Evolutionary conservation across 1,140 invertebrate genomes (phyloP), one percentile per base, ranked within the genome.

Genomic region (Neodiprion lecontei): DNA sequence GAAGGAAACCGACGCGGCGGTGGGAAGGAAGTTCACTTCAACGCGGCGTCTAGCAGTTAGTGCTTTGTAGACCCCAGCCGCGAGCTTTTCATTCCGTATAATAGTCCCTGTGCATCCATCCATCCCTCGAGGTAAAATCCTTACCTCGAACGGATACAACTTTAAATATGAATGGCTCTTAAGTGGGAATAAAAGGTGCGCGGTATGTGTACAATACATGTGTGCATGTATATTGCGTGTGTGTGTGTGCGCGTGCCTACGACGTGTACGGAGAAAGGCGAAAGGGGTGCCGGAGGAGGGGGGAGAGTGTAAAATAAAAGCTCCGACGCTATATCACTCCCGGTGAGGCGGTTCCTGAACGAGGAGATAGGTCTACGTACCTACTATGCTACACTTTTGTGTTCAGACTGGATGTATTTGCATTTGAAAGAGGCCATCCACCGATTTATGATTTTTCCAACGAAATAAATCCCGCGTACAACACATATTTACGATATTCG

Each of bases 401-500:
- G 74, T 72, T 70, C 68, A 50, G 53, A 12, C 65, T 72, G 14
- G 40, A 72, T 23, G 65, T 12, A 74, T 75, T 75, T 75, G 40
- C 74, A 75, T 72, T 48, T 75, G 70, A 75, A 75, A 75, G 74
- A 72, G 72, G 67, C 40, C 70, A 7, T 49, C 68, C 50, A 17
- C 70, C 40, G 66, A 74, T 74, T 70, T 74, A 74, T 65, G 69
- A 71, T 70, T 70, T 75, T 69, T 69, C 67, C 11, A 14, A 14
- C 12, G 67, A 21, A 47, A 69, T 61, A 61, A 61, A 61, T 61
- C 53, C 53, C 3, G 53, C 11, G 9, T 4, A 3, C 4, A 8
- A 40, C 28, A 4, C 28, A 5, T n/a, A n/a, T n/a, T n/a, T n/a
- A n/a, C n/a, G 1, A 3, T 40, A 40, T 5, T 40, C 28, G 28